Evolutionary conservation across 2,888 invertebrate species (phyloP), one percentile per base, ranked within the genome.

Genomic region (Drosophila seclusa): DNA sequence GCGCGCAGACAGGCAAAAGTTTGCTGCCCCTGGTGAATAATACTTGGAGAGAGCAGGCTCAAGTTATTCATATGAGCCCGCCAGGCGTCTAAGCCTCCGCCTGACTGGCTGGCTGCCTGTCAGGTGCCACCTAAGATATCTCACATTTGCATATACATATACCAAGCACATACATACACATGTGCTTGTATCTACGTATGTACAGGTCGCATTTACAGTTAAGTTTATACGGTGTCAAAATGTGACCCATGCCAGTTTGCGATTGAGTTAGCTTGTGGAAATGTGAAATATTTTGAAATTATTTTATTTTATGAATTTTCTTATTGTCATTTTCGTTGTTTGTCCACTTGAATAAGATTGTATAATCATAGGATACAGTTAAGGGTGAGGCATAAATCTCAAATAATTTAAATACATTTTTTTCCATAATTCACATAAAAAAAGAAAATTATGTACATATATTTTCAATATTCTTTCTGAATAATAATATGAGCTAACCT

Each of bases 31-130:
- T 49, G 49, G 70, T 63, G 64, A 63, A 78, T 68, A 79, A 53
- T 27, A 8, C 36, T 38, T 11, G n/a, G 36, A 8, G 21, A 49
- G 21, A 55, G 31, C 21, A 59, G 40, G 53, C 52, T 61, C 64
- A 83, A 85, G 78, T 83, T 83, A 84, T 87, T 87, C 82, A 83
- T 83, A 78, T 58, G 61, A 27, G 18, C 27, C 27, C 49, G 57
- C 57, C 40, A 63, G 36, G 38, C 66, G 31, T 34, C 66, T 66
- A 45, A 66, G 42, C 67, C 67, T 52, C 45, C 68, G 34, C 27
- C 49, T 61, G 53, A 58, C 55, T 24, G 29, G 61, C 52, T n/a
- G 2, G 61, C 55, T n/a, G 2, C 59, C 48, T 52, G 40, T 27
- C 49, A 50, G 45, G n/a, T 42, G 42, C 75, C 68, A 59, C 55